Evolutionary conservation across 2,797 vertebrate genomes (phyloP), one percentile per base, ranked within the genome.

Genomic region (Ptychadena robeensis): DNA sequence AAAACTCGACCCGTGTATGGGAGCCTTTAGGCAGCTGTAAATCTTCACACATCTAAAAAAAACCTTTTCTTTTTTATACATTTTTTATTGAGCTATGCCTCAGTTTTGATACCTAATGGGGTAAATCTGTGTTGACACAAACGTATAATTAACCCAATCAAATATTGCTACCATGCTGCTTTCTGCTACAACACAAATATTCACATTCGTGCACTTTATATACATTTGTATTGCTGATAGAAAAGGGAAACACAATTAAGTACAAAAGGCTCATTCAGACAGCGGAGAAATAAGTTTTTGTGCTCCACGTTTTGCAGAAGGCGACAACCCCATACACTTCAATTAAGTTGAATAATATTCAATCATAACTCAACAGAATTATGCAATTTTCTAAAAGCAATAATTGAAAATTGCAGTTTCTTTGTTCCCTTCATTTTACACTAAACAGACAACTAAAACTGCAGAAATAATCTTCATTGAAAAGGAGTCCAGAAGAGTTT

Each of bases 71-170:
- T 15, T 53, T 53, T 9, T 22, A 18, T 53, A 6, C 18, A 53
- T 4, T 3, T 53, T 53, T 53, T 22, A 53, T 53, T 53, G 18
- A 53, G 44, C 59, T 61, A 61, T 61, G 59, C 27, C 8, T 28
- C 59, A 4, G 59, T 61, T 61, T 61, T 61, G 59, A 61, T 61
- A 61, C 59, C n/a, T 27, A 61, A 61, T 61, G 59, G 11, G 27
- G 59, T 61, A 61, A 61, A 64, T 69, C 67, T 68, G 65, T 68
- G 44, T 44, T 69, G 44, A n/a, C 31, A 37, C 31, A 35, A n/a
- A 79, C 38, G 67, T 40, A 65, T 53, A 68, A 79, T 79, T 79
- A 68, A 68, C 25, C 40, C 65, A 69, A 68, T 79, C 27, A 48
- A 68, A 68, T 53, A 53, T 37, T 68, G 59, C 57, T 38, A 22